Base-by-base conservation (phyloP, 2,888 invertebrate species). In the Heliothis peltigera region DNA sequence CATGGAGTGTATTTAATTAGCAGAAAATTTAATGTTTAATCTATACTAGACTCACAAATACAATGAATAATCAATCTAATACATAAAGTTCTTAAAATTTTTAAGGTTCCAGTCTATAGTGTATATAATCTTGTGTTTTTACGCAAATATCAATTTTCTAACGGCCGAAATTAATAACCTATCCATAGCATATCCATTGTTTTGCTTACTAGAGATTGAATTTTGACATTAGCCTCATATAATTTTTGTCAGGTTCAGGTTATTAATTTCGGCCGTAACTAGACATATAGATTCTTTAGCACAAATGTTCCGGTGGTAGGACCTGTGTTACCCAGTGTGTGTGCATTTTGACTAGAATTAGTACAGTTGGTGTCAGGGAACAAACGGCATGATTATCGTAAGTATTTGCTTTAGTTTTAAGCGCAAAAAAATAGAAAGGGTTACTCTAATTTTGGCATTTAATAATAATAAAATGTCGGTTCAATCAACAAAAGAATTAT, bases 361-460 rank as follows among this genome's bases (percentile, higher is more conserved):
- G 75, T 84, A 91, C 92, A 93, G 94, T 93, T 94, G 94, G 94
- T 95, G 91, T 89, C 87, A 90, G 93, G 73, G 94, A 93, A 90
- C 92, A 93, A 92, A 87, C 64, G 74, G 82, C 80, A 80, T 80
- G 82, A 69, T 21, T 75, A 69, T 70, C 80, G 81, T 81, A 81
- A 81, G 81, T 81, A 81, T 82, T 70, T 67, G 81, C 80, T 80
- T 81, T 75, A 76, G 67, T 57, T 6, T 67, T 81, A 79, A 68
- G 75, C 70, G 69, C 65, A 54, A 63, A 18, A n/a, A 59, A 52
- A 21, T 32, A 28, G 46, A 63, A 39, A 35, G 56, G 74, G 74
- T 78, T 81, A 69, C 77, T 79, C 65, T 74, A 69, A 59, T 70
- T 53, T 8, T 32, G 32, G 22, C 7, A 46, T 63, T 21, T 15